A percentile compares a stretch with the other conserved stretches of the same genome.
phyloP scores from a whole-genome alignment of 2,888 invertebrate species.

The Drosophila mercatorum region DNA sequence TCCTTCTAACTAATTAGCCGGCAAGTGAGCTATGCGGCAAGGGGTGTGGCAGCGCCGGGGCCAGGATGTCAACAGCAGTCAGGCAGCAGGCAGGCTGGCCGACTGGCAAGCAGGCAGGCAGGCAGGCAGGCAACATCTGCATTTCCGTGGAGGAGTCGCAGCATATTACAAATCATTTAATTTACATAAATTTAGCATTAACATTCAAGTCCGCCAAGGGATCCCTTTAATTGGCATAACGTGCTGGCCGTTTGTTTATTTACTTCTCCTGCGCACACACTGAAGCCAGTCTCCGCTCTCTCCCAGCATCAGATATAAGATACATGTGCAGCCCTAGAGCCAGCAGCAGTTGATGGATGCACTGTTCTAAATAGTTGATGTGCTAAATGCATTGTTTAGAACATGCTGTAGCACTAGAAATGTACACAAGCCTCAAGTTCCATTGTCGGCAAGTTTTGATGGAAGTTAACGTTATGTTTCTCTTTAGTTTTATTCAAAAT shows the following conservation, averaged over 20 bases:
- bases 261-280: slow-evolving; percentile 21
- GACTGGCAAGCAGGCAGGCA: background rate
- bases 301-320: background rate
- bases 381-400: slow-evolving; percentile 5
- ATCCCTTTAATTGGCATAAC: slow-evolving; percentile 58
- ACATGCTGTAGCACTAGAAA: background rate
- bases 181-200: slow-evolving; percentile 65
- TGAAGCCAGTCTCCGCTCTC: background rate
- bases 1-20: slow-evolving; percentile 61
- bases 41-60: slow-evolving; percentile 13
- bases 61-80: slow-evolving; percentile 58
- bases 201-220: slow-evolving; percentile 37
- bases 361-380: slow-evolving; percentile 3
- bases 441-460: background rate
- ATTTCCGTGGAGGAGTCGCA: slow-evolving; percentile 55
- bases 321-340: slow-evolving; percentile 7
- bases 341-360: slow-evolving; percentile 18
- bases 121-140: slow-evolving; percentile 54
- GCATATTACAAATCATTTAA: slow-evolving; percentile 68
- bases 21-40: slow-evolving; percentile 21
- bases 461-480: background rate
- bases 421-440: background rate
- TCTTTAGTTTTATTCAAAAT: background rate
- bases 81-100: background rate
- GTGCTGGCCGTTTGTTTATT: slow-evolving; percentile 53